Evolutionary conservation across 2,113 vertebrate genomes (phyloP).

Genomic region (Oxyruncus cristatus): DNA sequence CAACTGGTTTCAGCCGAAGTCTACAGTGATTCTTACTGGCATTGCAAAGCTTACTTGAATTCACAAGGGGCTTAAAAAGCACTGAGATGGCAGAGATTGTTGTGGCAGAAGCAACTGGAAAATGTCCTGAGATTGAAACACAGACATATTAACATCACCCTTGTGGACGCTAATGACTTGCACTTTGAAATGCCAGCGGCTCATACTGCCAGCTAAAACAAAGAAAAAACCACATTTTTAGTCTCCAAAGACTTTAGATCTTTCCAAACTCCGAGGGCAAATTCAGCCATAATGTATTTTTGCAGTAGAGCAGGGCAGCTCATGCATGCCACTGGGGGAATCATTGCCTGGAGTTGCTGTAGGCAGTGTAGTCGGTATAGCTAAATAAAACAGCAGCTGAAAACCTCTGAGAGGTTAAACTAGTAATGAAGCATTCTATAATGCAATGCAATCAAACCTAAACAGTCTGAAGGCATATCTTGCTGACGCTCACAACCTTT

Average conservation of each 20-base stretch:
- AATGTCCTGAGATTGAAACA: conserved; percentile 82
- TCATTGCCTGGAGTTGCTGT: conserved; percentile 75
- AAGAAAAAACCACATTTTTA: conserved; percentile 79
- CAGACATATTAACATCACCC: conserved; percentile 84
- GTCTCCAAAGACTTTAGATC: conserved; percentile 81
- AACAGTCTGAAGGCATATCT: conserved; percentile 64
- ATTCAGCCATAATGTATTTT: conserved; percentile 75
- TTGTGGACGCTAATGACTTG: conserved; percentile 80
- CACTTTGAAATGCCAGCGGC: conserved; percentile 83
- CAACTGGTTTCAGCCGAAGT: conserved; percentile 61
- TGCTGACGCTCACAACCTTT: neutral
- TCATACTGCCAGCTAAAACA: conserved; percentile 79
- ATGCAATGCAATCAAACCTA: conserved; percentile 73
- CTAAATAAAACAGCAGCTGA: conserved; percentile 79
- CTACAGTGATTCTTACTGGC: conserved; percentile 72
- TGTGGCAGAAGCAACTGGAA: conserved; percentile 87
- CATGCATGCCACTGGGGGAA: conserved; percentile 72
- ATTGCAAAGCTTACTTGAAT: conserved; percentile 71
- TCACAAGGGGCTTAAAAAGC: conserved; percentile 74
- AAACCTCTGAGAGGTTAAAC: conserved; percentile 75
- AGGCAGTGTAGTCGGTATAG: conserved; percentile 70
- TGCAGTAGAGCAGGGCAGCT: conserved; percentile 70
- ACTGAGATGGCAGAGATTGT: conserved; percentile 82
- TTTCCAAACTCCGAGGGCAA: conserved; percentile 80
- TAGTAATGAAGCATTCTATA: conserved; percentile 74